Percentiles rank a stretch among this genome's conserved stretches.
Conservation (phyloP, 2,888 invertebrate species). For the Pollenia amentaria region DNA sequence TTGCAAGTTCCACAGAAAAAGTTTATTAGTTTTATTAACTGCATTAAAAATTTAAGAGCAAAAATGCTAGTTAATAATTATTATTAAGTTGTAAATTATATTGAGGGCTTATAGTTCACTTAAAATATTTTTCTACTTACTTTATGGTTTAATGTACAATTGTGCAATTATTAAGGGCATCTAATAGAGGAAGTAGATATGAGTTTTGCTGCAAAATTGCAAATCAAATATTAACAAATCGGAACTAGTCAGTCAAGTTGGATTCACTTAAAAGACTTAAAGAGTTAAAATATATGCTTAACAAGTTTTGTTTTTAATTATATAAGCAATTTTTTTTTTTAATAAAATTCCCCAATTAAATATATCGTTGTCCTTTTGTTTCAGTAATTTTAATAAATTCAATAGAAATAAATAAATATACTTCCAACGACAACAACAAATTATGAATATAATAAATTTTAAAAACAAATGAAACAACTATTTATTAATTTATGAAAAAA, state of each 20-base stretch:
- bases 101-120: not conserved
- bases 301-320: too few species aligned
- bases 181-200: too few species aligned
- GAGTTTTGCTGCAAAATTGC: too few species aligned
- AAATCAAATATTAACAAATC: too few species aligned
- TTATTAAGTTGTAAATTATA: conserved; percentile 14
- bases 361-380: not conserved
- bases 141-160: not conserved
- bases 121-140: not conserved
- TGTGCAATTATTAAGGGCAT: too few species aligned
- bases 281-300: too few species aligned
- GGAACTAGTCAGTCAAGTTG: too few species aligned
- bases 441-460: conserved; percentile 46
- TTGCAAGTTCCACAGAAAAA: not conserved
- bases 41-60: not conserved
- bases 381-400: conserved; percentile 28
- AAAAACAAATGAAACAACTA: conserved; percentile 29
- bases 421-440: conserved; percentile 33
- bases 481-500: conserved; percentile 36
- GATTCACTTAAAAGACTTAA: too few species aligned
- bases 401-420: conserved; percentile 48
- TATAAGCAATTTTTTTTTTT: not conserved
- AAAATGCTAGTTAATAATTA: conserved; percentile 7
- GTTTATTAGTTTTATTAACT: conserved; percentile 37
- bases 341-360: not conserved